phyloP scores from a whole-genome alignment of 92 coral and sea anemone genomes.

The Porites cylindrica region DNA sequence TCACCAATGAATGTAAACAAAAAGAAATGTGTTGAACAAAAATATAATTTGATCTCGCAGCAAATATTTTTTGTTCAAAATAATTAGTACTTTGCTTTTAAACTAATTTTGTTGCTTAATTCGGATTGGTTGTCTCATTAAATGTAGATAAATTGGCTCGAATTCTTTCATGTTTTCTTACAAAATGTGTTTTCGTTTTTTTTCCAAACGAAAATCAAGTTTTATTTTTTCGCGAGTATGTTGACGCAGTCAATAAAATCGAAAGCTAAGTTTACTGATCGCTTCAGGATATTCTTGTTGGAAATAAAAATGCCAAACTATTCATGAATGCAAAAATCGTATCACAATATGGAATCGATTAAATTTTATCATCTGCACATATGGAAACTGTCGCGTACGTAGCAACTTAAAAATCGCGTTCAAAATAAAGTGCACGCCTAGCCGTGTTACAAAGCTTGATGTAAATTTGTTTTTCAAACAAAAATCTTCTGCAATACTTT shows the following conservation, averaged over 20 bases:
- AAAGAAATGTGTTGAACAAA: neutral
- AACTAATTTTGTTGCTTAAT: conserved; percentile 9
- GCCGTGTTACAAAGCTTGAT: neutral
- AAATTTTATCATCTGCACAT: conserved; percentile 25
- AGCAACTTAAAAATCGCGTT: conserved; percentile 1
- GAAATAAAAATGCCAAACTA: neutral
- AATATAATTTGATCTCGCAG: conserved; percentile 26
- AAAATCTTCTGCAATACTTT: neutral
- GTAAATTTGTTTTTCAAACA: neutral
- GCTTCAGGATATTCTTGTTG: conserved; percentile 4
- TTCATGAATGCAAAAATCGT: conserved; percentile 42
- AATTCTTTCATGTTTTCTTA: conserved; percentile 19
- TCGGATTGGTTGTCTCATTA: conserved; percentile 20
- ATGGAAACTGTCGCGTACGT: conserved; percentile 18
- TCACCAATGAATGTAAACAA: conserved; percentile 25
- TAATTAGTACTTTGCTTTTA: conserved; percentile 33
- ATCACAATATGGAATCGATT: conserved; percentile 24
- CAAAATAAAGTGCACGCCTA: conserved; percentile 12
- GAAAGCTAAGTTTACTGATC: conserved; percentile 19
- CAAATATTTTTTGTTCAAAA: conserved; percentile 36
- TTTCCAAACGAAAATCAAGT: conserved; percentile 1
- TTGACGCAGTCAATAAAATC: conserved; percentile 35
- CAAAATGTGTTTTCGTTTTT: conserved; percentile 16
- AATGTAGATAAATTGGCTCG: neutral
- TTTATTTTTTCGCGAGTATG: neutral